Evolutionary conservation across 2,797 vertebrate species (phyloP).

Genomic region (Phoeniculus purpureus): DNA sequence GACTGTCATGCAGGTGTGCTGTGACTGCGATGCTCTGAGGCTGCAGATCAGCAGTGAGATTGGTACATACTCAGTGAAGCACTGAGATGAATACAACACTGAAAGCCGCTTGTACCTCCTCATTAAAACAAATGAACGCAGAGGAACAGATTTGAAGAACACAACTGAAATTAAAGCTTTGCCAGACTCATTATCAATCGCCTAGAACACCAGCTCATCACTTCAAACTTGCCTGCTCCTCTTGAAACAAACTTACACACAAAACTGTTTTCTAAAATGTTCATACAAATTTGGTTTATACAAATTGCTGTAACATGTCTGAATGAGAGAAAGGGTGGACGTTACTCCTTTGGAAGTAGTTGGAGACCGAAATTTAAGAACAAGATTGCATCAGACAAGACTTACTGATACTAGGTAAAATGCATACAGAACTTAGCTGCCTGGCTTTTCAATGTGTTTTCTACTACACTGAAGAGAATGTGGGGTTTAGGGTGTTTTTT

Average conservation of each 20-base stretch:
- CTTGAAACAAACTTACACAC: slow-evolving; percentile 23
- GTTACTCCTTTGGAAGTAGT: not conserved
- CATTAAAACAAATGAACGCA: not conserved
- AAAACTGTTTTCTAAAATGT: slow-evolving; percentile 28
- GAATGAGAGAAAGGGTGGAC: slow-evolving; percentile 2
- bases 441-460: slow-evolving; percentile 19
- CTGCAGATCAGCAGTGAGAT: slow-evolving; percentile 12
- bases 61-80: slow-evolving; percentile 17
- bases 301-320: slow-evolving; percentile 51
- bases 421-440: slow-evolving; percentile 1
- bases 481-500: not conserved
- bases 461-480: not conserved
- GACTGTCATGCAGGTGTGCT: not conserved
- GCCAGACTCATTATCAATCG: slow-evolving; percentile 64
- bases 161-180: slow-evolving; percentile 54
- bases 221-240: slow-evolving; percentile 37
- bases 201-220: slow-evolving; percentile 63
- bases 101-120: slow-evolving; percentile 52
- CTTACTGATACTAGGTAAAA: slow-evolving; percentile 20
- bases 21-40: slow-evolving; percentile 15
- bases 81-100: slow-evolving; percentile 49
- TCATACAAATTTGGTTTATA: slow-evolving; percentile 38
- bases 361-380: slow-evolving; percentile 22
- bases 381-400: slow-evolving; percentile 25
- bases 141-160: slow-evolving; percentile 15